A percentile compares a stretch with the other conserved stretches of the same genome.
Evolutionary conservation across 2,888 invertebrate genomes (phyloP).

Genomic region (Hanleya hanleyi): DNA sequence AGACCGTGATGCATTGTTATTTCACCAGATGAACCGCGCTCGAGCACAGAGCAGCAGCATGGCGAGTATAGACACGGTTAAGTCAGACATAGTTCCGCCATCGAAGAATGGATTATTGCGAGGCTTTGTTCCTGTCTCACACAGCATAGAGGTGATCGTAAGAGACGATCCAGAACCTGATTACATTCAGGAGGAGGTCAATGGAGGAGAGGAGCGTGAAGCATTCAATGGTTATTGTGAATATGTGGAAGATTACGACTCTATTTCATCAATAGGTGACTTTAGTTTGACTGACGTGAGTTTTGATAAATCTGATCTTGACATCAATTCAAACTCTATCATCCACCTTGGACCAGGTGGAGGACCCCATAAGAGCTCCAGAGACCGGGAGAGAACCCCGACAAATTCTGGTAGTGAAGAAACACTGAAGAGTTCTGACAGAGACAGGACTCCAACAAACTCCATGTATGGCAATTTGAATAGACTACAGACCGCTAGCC

Average conservation of each 20-base stretch:
- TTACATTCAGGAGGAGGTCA: background rate
- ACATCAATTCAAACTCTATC: background rate
- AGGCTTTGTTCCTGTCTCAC: conserved; percentile 44
- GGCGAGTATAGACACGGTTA: conserved; percentile 58
- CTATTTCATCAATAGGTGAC: too few species aligned
- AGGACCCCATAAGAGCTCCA: too few species aligned
- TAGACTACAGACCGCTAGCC: background rate
- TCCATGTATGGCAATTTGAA: background rate
- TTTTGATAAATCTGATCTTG: background rate
- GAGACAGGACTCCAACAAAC: background rate
- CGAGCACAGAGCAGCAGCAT: conserved; percentile 53
- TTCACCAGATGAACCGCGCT: conserved; percentile 63
- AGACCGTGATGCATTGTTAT: conserved; percentile 64
- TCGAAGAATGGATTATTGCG: conserved; percentile 28
- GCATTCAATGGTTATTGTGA: background rate
- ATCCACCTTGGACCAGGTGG: background rate
- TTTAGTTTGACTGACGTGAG: too few species aligned
- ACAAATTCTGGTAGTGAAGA: background rate
- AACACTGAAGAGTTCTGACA: background rate
- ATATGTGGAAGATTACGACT: background rate
- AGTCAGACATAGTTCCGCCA: conserved; percentile 46
- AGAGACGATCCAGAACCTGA: conserved; percentile 24
- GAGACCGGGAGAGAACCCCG: background rate
- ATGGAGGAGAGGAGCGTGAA: background rate
- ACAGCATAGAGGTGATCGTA: conserved; percentile 64